Percentiles rank a stretch among this genome's conserved stretches.
phyloP scores from a whole-genome alignment of 2,888 invertebrate species.

The Onchidella celtica region DNA sequence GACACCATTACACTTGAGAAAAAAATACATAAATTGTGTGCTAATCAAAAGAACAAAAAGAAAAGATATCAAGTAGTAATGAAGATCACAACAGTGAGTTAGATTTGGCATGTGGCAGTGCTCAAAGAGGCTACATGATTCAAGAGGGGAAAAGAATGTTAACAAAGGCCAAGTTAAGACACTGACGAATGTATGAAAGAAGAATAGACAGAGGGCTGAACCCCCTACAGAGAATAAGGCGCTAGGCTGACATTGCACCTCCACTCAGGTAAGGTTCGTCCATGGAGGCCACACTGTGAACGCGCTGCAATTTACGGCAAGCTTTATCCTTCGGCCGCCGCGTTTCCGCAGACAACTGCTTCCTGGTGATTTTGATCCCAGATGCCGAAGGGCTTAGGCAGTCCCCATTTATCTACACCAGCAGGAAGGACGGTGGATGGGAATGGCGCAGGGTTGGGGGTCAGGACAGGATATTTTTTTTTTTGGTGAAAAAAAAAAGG shows the following conservation, averaged over 20 bases:
- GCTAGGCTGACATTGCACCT: slow-evolving; percentile 53
- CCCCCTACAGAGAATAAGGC: neutral
- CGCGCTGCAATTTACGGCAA: slow-evolving; percentile 83
- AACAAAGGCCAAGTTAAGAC: neutral
- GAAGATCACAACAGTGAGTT: too few species aligned
- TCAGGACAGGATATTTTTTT: neutral
- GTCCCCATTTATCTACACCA: slow-evolving; percentile 87
- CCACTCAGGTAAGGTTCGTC: slow-evolving; percentile 75
- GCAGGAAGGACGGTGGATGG: neutral
- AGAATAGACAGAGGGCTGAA: slow-evolving; percentile 5
- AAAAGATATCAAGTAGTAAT: too few species aligned
- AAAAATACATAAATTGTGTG: too few species aligned
- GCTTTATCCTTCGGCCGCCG: slow-evolving; percentile 88
- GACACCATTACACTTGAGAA: too few species aligned
- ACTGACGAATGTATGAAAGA: slow-evolving; percentile 31
- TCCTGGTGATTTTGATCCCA: slow-evolving; percentile 53
- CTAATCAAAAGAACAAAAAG: too few species aligned
- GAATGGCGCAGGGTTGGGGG: neutral
- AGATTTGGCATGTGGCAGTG: neutral
- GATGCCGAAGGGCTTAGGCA: slow-evolving; percentile 85
- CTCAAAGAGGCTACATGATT: neutral
- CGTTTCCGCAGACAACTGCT: slow-evolving; percentile 78
- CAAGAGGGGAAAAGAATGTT: neutral
- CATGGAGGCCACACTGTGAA: slow-evolving; percentile 76
- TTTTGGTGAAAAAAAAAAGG: neutral